Evolutionary conservation across 2,797 vertebrate species (phyloP), one percentile per base, ranked within the genome.

Genomic region (Ptychadena robeensis): DNA sequence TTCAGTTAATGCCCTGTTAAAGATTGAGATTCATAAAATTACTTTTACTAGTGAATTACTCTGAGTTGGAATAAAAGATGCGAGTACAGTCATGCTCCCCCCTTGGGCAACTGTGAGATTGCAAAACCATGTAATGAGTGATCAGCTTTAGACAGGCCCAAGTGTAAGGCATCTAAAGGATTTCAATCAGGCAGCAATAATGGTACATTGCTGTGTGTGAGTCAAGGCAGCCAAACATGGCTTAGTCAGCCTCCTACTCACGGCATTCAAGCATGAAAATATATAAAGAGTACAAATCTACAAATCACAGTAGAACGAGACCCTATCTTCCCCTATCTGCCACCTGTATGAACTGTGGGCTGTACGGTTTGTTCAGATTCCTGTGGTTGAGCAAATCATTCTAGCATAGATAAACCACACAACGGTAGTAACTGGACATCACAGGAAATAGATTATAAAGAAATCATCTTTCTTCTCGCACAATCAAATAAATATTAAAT

Each of bases 11-110:
- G n/a, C n/a, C n/a, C n/a, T n/a, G n/a, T n/a, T n/a, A n/a, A n/a
- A n/a, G n/a, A n/a, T n/a, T n/a, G n/a, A n/a, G n/a, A n/a, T n/a
- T n/a, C n/a, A n/a, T n/a, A n/a, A n/a, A n/a, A n/a, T n/a, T n/a
- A n/a, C n/a, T n/a, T n/a, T n/a, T n/a, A n/a, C n/a, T n/a, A n/a
- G n/a, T n/a, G n/a, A n/a, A n/a, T n/a, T n/a, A n/a, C 67, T 81
- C 12, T 38, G 37, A 18, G 40, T n/a, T 73, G 22, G 69, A 40
- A 31, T 27, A 83, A 38, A 0, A 15, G n/a, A 28, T 27, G 34
- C 82, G 71, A 83, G 79, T 40, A 85, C 82, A 79, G 80, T 86
- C 89, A 76, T 66, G 87, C 87, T 79, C 57, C 77, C 82, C 86
- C 67, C 70, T 67, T 63, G 81, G 88, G 88, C 79, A 86, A 86